Conservation (phyloP, 2,113 vertebrate genomes). For the Marmota monax region DNA sequence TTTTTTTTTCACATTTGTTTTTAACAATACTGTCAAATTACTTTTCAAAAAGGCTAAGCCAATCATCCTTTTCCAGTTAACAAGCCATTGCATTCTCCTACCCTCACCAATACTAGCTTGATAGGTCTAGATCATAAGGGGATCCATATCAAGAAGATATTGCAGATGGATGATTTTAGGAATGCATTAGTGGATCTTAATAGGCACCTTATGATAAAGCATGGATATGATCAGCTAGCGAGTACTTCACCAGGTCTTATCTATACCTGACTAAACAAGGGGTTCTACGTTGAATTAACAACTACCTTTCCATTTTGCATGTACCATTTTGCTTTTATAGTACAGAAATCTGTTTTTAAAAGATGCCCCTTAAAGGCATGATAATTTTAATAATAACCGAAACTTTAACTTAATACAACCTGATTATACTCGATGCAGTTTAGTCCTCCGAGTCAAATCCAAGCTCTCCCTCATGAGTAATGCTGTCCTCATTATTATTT, state of each 20-base stretch:
- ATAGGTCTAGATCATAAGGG: neutral
- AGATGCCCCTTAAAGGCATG: neutral
- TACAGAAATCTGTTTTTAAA: slow-evolving; percentile 43
- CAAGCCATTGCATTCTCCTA: neutral
- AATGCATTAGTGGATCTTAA: neutral
- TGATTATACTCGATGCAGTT: slow-evolving; percentile 26
- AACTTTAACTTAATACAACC: slow-evolving; percentile 52
- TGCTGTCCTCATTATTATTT: slow-evolving; percentile 75
- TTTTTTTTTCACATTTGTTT: neutral
- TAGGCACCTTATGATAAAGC: neutral
- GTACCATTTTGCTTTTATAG: too few relatives aligned
- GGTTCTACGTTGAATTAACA: neutral
- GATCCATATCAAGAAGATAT: neutral
- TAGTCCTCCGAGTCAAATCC: slow-evolving; percentile 60
- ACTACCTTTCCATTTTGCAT: neutral
- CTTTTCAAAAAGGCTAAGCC: neutral
- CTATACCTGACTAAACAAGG: neutral
- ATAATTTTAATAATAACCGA: slow-evolving; percentile 66
- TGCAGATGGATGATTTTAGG: neutral
- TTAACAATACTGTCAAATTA: neutral
- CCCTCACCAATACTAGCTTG: neutral
- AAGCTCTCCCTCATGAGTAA: slow-evolving; percentile 69
- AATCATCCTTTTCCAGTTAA: neutral
- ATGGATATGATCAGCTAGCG: neutral
- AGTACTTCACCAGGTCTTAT: neutral